Evolutionary conservation across 2,113 vertebrate species (phyloP), one percentile per base, ranked within the genome.

Genomic region (Hylia prasina): DNA sequence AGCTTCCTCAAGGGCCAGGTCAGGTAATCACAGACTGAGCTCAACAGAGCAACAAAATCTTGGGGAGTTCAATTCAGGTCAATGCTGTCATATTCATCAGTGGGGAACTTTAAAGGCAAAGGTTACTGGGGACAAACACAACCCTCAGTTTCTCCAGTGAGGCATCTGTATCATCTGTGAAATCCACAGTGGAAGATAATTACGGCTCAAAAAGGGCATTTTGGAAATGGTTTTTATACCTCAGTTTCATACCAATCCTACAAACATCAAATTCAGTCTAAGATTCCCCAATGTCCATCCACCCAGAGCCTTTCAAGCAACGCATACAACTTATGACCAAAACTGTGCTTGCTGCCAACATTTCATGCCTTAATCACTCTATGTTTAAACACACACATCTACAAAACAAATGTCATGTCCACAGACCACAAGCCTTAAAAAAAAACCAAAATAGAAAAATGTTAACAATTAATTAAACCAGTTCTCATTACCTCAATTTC

Each of bases 381-480:
- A 63, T 47, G 33, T 28, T 92, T 87, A 56, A 83, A 90, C 28
- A 87, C 6, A 84, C 35, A 64, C 23, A 70, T 81, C 37, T 51
- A 58, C 71, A 75, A 90, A 84, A 61, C 56, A 94, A 82, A 15
- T 19, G 20, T 13, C 80, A 25, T 81, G 92, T 89, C 82, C 78
- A 39, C 76, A 73, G 81, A 84, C 83, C 60, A 76, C 45, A 89
- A 63, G 57, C 31, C 61, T 75, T 79, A 39, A 66, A 40, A 89
- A 86, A 78, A 77, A 68, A 50, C 45, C 6, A 44, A 76, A 82
- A 92, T 83, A 80, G 79, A 58, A 91, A 93, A 95, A 97, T 86
- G 76, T 94, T 93, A 96, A 96, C 97, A 97, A 97, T 98, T 97
- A 97, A 96, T 97, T 94, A 98, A 97, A 96, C 71, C 89, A 94